phyloP scores from a whole-genome alignment of 2,113 vertebrate species.

The Cephalopterus ornatus region DNA sequence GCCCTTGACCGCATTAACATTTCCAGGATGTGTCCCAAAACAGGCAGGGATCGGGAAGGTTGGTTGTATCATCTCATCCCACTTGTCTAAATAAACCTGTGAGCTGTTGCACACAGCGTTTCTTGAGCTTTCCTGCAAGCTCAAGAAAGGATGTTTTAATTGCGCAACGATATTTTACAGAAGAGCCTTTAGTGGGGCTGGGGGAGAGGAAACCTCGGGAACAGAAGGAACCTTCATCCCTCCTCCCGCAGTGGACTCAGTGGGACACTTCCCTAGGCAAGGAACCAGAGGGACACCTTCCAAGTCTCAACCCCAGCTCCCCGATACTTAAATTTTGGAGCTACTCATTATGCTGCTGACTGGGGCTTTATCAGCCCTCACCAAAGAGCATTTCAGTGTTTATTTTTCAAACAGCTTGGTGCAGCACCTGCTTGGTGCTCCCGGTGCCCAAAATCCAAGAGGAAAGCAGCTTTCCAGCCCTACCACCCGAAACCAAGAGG shows the following conservation, averaged over 20 bases:
- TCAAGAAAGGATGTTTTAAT: not conserved
- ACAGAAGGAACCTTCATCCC: not conserved
- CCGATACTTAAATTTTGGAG: accelerated
- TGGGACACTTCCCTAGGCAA: accelerated
- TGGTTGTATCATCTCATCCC: not conserved
- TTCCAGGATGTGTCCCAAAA: not conserved
- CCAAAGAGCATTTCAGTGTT: not conserved
- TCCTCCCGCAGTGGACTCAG: not conserved
- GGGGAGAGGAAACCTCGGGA: not conserved
- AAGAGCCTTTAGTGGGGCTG: not conserved
- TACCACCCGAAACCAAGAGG: accelerated
- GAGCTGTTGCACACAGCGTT: not conserved
- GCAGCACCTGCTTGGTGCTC: not conserved
- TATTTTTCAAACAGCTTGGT: not conserved
- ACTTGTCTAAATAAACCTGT: not conserved
- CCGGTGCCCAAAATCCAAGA: not conserved
- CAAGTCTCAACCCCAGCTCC: not conserved
- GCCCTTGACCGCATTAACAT: not conserved
- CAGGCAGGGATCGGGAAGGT: not conserved
- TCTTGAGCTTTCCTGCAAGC: not conserved
- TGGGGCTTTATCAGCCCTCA: not conserved
- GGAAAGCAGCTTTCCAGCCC: not conserved
- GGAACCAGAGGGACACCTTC: accelerated
- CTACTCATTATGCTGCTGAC: not conserved
- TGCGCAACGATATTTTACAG: not conserved